Conservation (phyloP, 2,113 vertebrate genomes). For the Garra rufa region DNA sequence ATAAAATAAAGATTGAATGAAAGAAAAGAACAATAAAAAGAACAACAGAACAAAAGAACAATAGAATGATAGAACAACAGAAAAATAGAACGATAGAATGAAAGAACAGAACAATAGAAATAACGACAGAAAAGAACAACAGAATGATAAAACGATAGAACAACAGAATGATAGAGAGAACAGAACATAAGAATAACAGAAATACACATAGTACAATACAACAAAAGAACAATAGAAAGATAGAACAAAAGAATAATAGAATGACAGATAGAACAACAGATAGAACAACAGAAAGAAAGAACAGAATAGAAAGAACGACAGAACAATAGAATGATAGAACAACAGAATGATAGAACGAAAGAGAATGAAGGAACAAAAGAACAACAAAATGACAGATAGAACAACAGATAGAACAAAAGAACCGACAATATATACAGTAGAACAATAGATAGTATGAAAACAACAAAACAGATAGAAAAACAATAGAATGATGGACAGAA, state of each 20-base stretch:
- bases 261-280: background rate
- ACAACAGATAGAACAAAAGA: background rate
- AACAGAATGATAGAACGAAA: background rate
- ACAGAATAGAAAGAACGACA: no score
- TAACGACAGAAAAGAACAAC: background rate
- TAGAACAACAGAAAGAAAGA: no score
- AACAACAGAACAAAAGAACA: background rate
- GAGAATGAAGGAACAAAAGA: no score
- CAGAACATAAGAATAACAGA: background rate
- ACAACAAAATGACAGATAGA: no score
- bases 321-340: background rate
- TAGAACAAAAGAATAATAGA: background rate
- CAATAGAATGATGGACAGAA: background rate
- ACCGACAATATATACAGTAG: no score
- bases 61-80: background rate
- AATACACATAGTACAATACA: background rate
- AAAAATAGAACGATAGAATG: background rate
- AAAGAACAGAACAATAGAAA: background rate
- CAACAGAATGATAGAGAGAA: background rate
- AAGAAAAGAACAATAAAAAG: background rate
- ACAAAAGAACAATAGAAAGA: no score
- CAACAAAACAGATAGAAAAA: background rate
- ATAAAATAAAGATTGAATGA: background rate
- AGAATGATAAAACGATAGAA: background rate
- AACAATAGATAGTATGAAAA: no score